Evolutionary conservation across 2,797 vertebrate species (phyloP).

Genomic region (Podarcis siculus): DNA sequence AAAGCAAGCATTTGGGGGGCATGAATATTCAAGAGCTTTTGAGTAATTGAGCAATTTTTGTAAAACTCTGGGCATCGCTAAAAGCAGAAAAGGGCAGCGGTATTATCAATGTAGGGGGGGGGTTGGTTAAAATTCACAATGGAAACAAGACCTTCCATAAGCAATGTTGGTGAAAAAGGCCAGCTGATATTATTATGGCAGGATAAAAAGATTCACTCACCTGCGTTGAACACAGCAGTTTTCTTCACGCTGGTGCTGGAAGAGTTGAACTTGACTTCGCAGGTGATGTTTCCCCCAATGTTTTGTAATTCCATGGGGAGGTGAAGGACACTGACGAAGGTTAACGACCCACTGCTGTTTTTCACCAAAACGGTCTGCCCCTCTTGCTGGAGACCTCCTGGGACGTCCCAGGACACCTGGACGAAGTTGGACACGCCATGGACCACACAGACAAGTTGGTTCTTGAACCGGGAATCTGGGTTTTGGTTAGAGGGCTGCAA

Average conservation of each 20-base stretch:
- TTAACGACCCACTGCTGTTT: background rate
- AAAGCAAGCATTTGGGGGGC: no score
- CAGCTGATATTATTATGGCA: no score
- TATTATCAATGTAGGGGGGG: no score
- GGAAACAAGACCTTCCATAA: no score
- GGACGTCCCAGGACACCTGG: background rate
- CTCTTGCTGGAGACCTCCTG: background rate
- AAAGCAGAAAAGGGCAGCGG: no score
- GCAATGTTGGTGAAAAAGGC: no score
- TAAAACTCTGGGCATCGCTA: no score
- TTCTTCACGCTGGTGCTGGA: background rate
- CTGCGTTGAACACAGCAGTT: background rate
- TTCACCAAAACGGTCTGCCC: background rate
- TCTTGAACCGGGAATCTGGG: background rate
- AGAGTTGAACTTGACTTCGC: slow-evolving; percentile 24
- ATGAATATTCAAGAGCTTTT: no score
- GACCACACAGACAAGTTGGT: background rate
- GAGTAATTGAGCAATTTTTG: no score
- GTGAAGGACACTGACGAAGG: background rate
- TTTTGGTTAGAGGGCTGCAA: background rate
- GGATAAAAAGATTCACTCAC: background rate
- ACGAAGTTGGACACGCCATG: background rate
- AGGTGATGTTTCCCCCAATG: background rate
- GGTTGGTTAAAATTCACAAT: no score
- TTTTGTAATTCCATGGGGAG: background rate